Conservation (phyloP, 2,888 invertebrate species). For the Thera obeliscata region DNA sequence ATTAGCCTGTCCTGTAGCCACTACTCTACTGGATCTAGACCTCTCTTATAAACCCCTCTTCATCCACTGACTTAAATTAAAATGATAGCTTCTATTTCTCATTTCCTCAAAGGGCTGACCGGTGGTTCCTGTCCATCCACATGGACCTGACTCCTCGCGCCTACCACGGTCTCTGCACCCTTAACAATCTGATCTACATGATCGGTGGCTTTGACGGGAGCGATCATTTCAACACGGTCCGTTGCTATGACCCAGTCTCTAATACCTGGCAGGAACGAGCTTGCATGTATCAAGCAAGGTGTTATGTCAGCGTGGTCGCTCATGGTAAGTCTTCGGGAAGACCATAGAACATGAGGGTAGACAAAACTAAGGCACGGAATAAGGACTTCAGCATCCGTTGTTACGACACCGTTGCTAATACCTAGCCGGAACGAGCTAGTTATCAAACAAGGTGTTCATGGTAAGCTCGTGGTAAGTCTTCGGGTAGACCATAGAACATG, state of each 20-base stretch:
- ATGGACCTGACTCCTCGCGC: slow-evolving; percentile 89
- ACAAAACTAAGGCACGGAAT: too few species aligned
- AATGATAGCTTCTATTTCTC: neutral
- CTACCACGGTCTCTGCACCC: slow-evolving; percentile 90
- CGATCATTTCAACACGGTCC: slow-evolving; percentile 90
- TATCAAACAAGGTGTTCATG: too few species aligned
- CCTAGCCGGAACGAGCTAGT: too few species aligned
- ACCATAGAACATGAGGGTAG: neutral
- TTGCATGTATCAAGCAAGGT: slow-evolving; percentile 91
- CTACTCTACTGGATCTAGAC: too few species aligned
- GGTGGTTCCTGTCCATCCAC: slow-evolving; percentile 89
- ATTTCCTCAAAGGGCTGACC: slow-evolving; percentile 83
- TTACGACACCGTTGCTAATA: too few species aligned
- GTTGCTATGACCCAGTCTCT: slow-evolving; percentile 91
- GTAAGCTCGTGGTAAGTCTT: too few species aligned
- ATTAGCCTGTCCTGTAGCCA: too few species aligned
- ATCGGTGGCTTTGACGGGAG: slow-evolving; percentile 93
- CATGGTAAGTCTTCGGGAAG: slow-evolving; percentile 72
- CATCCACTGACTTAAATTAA: too few species aligned
- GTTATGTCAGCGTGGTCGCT: slow-evolving; percentile 90
- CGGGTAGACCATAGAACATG: too few species aligned
- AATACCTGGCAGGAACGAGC: slow-evolving; percentile 91
- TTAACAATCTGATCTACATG: slow-evolving; percentile 89
- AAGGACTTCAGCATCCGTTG: too few species aligned
- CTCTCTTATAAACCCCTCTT: too few species aligned